Base-by-base conservation (phyloP, 2,888 invertebrate genomes). In the Anthrax anthrax region DNA sequence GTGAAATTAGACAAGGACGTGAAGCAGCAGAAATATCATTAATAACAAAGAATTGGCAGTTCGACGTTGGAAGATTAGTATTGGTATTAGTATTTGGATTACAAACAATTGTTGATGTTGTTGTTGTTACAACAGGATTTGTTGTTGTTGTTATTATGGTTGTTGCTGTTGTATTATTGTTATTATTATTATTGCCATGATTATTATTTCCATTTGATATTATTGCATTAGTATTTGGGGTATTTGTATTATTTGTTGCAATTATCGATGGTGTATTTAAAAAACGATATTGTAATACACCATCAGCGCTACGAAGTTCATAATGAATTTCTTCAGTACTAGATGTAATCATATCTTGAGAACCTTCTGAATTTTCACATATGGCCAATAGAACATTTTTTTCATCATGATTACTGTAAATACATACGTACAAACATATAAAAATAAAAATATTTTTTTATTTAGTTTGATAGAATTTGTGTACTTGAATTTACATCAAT, bases 331-430 rank as follows among this genome's bases (percentile, higher is more conserved):
- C 27, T 37, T 43, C 43, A 43, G 19, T 40, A 34, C 23, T 39
- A 18, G 18, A 13, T 37, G 37, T 4, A 27, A 42, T 37, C 27
- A 47, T 37, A 40, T 63, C 63, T 39, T 58, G 56, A 38, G 64
- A 60, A 43, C 60, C 63, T 29, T 58, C 53, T 2, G 60, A 60
- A 39, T 57, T 59, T 37, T 60, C 62, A 50, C 64, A 63, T 27
- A 63, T 61, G 12, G 64, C 60, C 39, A 59, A 43, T 43, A 57
- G 51, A 37, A 58, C 54, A 42, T 57, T 55, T 37, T 40, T 40
- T 14, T 23, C 39, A 16, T 27, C 40, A 18, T 45, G 39, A 23
- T 18, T 18, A 39, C 45, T 45, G 27, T 32, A 12, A 4, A 5
- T 1, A 36, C n/a, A n/a, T n/a, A n/a, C n/a, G n/a, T n/a, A n/a